Evolutionary conservation across 2,113 vertebrate genomes (phyloP).

Genomic region (Seriola dumerili): DNA sequence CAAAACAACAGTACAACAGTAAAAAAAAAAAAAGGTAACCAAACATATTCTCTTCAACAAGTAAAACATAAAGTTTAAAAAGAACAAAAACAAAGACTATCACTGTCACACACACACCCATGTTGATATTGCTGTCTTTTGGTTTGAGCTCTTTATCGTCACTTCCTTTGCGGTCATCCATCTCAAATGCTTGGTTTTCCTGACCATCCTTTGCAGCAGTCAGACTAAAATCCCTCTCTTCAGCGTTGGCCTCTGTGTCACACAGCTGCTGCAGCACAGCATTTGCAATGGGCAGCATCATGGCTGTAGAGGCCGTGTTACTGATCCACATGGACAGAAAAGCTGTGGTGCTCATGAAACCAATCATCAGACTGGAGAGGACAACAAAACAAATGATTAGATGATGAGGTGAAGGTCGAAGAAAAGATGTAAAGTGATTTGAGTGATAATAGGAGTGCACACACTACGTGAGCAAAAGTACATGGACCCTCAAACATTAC

Average conservation of each 20-base stretch:
- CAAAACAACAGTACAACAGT: neutral
- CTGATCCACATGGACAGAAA: slow-evolving; percentile 96
- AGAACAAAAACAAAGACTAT: neutral
- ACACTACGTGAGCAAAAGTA: too few species aligned
- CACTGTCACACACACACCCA: slow-evolving; percentile 19
- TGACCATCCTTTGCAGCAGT: neutral
- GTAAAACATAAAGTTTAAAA: neutral
- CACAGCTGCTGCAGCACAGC: slow-evolving; percentile 87
- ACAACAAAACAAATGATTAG: neutral
- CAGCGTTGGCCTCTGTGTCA: slow-evolving; percentile 64
- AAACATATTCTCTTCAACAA: neutral
- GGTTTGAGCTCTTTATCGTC: neutral
- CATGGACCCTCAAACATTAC: neutral
- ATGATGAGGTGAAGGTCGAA: neutral
- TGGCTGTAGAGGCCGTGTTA: slow-evolving; percentile 91
- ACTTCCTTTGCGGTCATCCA: slow-evolving; percentile 27
- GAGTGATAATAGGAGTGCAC: neutral
- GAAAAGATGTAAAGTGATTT: neutral
- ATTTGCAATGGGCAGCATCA: slow-evolving; percentile 91
- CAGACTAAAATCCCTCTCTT: slow-evolving; percentile 18
- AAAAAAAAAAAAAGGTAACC: neutral
- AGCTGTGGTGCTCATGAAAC: slow-evolving; percentile 91
- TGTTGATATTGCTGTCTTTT: slow-evolving; percentile 12
- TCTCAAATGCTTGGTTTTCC: slow-evolving; percentile 61
- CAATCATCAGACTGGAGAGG: slow-evolving; percentile 86